Percentiles rank a stretch among this genome's conserved stretches.
phyloP scores from a whole-genome alignment of 1,140 invertebrate species.

The Archegozetes longisetosus region DNA sequence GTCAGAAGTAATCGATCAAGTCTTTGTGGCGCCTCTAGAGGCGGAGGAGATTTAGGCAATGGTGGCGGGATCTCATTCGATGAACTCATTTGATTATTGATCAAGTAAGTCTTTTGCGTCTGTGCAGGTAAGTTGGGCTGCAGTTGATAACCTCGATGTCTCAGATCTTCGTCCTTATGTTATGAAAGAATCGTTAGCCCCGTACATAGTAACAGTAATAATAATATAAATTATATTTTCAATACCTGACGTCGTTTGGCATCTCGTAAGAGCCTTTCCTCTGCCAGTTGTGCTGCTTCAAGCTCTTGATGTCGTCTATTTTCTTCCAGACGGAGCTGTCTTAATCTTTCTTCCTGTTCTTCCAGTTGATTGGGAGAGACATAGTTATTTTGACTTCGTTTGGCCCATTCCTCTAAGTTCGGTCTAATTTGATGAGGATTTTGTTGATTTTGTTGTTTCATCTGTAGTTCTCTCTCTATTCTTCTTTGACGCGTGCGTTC shows the following conservation, averaged over 20 bases:
- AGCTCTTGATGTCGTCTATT: constrained; percentile 23
- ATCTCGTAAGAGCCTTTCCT: constrained; percentile 27
- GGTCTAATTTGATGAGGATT: background rate
- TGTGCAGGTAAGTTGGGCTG: too few relatives aligned
- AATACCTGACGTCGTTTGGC: constrained; percentile 26
- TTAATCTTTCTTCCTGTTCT: constrained; percentile 20
- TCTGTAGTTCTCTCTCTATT: constrained; percentile 22
- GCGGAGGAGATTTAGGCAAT: constrained; percentile 19
- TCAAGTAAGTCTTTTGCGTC: background rate
- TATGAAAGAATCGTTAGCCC: background rate
- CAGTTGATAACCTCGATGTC: background rate
- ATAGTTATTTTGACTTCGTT: background rate
- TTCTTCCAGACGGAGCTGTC: constrained; percentile 19
- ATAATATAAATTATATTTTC: background rate
- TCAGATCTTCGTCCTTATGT: background rate
- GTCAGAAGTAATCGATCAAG: constrained; percentile 10
- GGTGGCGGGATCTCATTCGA: constrained; percentile 15
- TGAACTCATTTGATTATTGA: background rate
- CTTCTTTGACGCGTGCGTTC: constrained; percentile 26
- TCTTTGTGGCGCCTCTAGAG: constrained; percentile 12
- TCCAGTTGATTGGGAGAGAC: constrained; percentile 2
- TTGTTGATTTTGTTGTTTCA: constrained; percentile 13
- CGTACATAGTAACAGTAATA: background rate
- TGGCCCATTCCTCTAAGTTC: background rate
- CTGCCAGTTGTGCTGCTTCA: constrained; percentile 27